Percentiles rank a stretch among this genome's conserved stretches.
Conservation (phyloP, 2,113 vertebrate genomes). For the Narcine bancroftii region DNA sequence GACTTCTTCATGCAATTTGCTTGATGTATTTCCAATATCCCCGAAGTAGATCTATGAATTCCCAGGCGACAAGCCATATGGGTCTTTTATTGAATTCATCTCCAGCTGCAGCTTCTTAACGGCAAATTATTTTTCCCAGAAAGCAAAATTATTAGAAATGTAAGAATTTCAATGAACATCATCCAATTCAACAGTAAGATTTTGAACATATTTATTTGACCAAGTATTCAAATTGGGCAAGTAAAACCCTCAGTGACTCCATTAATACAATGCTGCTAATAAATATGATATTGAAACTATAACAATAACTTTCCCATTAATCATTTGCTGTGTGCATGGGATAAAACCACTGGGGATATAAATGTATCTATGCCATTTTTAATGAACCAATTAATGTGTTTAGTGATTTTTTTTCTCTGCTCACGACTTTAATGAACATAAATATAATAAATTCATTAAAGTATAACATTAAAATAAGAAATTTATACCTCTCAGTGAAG, state of each 20-base stretch:
- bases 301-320: conserved; percentile 1
- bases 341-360: background rate
- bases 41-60: conserved; percentile 19
- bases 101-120: conserved; percentile 6
- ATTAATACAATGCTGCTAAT: conserved; percentile 12
- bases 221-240: background rate
- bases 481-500: background rate
- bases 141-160: conserved; percentile 17
- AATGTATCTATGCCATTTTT: conserved; percentile 13
- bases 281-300: background rate
- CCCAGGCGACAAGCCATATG: conserved; percentile 40
- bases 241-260: background rate
- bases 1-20: background rate
- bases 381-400: background rate
- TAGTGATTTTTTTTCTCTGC: background rate
- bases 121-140: background rate
- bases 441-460: background rate
- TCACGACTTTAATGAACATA: background rate
- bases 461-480: background rate
- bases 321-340: background rate
- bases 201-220: background rate
- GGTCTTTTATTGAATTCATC: background rate
- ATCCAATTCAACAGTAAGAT: background rate
- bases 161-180: background rate
- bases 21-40: background rate